Evolutionary conservation across 2,888 invertebrate genomes (phyloP).

Genomic region (Cartodere bifasciata): DNA sequence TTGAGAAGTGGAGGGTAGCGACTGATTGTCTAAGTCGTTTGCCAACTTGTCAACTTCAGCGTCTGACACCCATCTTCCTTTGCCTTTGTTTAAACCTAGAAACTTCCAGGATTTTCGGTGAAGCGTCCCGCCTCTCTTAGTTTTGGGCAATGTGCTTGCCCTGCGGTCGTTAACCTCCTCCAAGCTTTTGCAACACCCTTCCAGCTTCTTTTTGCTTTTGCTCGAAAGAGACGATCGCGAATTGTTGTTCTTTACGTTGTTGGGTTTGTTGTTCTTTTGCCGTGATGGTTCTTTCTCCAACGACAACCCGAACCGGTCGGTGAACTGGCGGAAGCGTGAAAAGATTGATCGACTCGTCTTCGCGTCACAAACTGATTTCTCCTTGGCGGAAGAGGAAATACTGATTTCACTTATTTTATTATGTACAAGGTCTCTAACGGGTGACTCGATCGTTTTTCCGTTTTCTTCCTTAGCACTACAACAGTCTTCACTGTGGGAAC

Average conservation of each 20-base stretch:
- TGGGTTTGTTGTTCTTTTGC: slow-evolving; percentile 19
- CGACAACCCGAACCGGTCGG: slow-evolving; percentile 40
- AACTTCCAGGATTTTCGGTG: slow-evolving; percentile 31
- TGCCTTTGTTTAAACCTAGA: slow-evolving; percentile 29
- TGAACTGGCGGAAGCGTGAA: slow-evolving; percentile 40
- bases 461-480: slow-evolving; percentile 5
- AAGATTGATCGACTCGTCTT: slow-evolving; percentile 35
- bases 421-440: slow-evolving; percentile 6
- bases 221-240: slow-evolving; percentile 16
- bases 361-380: slow-evolving; percentile 12
- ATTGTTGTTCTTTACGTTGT: slow-evolving; percentile 25
- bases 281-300: slow-evolving; percentile 35
- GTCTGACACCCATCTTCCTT: slow-evolving; percentile 29
- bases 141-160: slow-evolving; percentile 31
- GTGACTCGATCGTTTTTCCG: not conserved
- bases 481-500: slow-evolving; percentile 6
- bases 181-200: slow-evolving; percentile 27
- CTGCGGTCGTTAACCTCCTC: slow-evolving; percentile 25
- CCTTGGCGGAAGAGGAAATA: slow-evolving; percentile 10
- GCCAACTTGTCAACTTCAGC: slow-evolving; percentile 24
- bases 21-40: slow-evolving; percentile 25
- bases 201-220: slow-evolving; percentile 23
- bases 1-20: slow-evolving; percentile 31
- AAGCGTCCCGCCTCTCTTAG: slow-evolving; percentile 20
- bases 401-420: slow-evolving; percentile 7